phyloP scores from a whole-genome alignment of 2,797 vertebrate species.

The Halcyon badia region DNA sequence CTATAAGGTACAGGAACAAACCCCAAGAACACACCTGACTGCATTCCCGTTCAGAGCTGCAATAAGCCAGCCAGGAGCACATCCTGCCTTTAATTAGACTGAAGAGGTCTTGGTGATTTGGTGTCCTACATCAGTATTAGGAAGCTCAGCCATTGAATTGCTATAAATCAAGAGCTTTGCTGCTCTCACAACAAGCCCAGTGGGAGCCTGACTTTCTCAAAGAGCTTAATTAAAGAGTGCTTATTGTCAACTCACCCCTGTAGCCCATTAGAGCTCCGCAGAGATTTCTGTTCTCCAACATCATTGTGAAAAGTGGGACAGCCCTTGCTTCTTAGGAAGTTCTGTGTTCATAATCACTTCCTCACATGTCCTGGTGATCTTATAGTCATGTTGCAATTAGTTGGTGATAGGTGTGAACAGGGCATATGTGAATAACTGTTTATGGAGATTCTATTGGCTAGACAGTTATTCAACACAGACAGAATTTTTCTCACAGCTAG shows the following conservation, averaged over 20 bases:
- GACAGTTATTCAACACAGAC: neutral
- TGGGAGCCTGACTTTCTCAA: constrained; percentile 66
- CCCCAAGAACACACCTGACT: neutral
- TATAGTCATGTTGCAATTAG: constrained; percentile 66
- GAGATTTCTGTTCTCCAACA: constrained; percentile 66
- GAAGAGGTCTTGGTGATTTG: constrained; percentile 29
- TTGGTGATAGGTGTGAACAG: constrained; percentile 8
- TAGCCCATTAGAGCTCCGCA: constrained; percentile 47
- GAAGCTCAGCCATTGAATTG: constrained; percentile 49
- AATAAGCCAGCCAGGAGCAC: neutral
- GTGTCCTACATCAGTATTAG: constrained; percentile 52
- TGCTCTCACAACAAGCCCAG: constrained; percentile 62
- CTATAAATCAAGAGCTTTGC: constrained; percentile 67
- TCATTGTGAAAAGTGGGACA: constrained; percentile 60
- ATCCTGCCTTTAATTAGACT: constrained; percentile 59
- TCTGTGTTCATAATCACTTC: constrained; percentile 43
- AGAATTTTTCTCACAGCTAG: neutral
- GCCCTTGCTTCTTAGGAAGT: constrained; percentile 37
- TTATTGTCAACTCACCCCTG: constrained; percentile 69
- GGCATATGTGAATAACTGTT: neutral
- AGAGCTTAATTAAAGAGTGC: constrained; percentile 76
- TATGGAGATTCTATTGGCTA: neutral
- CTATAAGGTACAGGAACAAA: neutral
- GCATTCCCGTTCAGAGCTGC: neutral
- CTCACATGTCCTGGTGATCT: constrained; percentile 54